Evolutionary conservation across 2,797 vertebrate genomes (phyloP).

Genomic region (Argya squamiceps): DNA sequence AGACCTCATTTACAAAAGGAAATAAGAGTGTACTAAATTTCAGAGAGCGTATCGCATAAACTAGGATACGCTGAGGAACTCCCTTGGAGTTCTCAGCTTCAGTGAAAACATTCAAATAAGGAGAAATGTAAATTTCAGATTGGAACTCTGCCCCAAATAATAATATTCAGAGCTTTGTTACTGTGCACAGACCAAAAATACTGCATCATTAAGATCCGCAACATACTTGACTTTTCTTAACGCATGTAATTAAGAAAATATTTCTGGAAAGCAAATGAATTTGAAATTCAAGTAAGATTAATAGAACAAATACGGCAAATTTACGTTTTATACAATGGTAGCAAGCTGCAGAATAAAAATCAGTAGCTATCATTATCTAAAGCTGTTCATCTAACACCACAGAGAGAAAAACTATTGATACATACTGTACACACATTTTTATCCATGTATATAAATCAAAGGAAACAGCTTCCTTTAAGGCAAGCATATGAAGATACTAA

Average conservation of each 20-base stretch:
- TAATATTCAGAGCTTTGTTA: constrained; percentile 39
- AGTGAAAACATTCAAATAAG: constrained; percentile 48
- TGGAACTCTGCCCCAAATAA: constrained; percentile 51
- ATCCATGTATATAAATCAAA: constrained; percentile 77
- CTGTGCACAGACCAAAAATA: constrained; percentile 17
- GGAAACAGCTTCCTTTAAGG: constrained; percentile 75
- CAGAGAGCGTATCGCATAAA: neutral
- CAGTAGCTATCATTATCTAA: constrained; percentile 55
- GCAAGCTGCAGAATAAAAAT: constrained; percentile 64
- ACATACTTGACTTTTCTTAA: constrained; percentile 41
- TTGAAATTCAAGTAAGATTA: constrained; percentile 45
- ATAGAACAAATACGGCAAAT: constrained; percentile 11
- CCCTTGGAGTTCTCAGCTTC: constrained; percentile 38
- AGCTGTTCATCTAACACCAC: constrained; percentile 54
- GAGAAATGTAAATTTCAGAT: constrained; percentile 51
- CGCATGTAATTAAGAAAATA: constrained; percentile 40
- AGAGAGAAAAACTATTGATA: constrained; percentile 68
- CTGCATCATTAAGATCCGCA: constrained; percentile 15
- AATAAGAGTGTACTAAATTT: constrained; percentile 43
- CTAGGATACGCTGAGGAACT: constrained; percentile 14
- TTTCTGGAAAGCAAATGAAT: constrained; percentile 52
- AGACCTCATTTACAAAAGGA: constrained; percentile 30
- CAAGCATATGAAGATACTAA: constrained; percentile 76
- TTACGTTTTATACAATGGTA: constrained; percentile 29
- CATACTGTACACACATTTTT: constrained; percentile 69